Conservation (phyloP, 37 sponge, comb jelly and placozoan species). For the Beroe ovata region DNA sequence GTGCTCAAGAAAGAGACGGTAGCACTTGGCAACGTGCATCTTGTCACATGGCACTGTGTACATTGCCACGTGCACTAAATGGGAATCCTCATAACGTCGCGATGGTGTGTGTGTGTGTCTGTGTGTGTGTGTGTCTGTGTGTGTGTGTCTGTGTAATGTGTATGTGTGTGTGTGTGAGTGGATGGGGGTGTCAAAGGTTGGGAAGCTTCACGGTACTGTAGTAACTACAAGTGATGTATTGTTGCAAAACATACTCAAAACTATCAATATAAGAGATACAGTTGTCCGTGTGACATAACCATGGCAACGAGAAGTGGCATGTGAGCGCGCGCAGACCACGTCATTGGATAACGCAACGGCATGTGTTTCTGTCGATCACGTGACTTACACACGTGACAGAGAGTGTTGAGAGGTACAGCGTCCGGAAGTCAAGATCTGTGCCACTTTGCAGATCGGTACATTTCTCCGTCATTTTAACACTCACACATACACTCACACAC, state of each 20-base stretch:
- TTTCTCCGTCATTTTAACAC: no score
- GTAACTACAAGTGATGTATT: no score
- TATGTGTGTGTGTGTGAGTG: background rate
- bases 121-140: background rate
- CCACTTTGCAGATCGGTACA: background rate
- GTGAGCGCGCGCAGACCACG: background rate
- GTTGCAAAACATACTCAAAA: no score
- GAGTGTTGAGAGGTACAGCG: slow-evolving; percentile 25
- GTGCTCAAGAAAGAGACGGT: background rate
- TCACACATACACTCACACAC: no score
- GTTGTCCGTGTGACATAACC: no score
- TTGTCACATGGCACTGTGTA: background rate
- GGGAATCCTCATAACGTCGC: no score
- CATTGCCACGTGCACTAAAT: no score
- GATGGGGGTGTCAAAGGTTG: background rate
- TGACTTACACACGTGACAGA: background rate
- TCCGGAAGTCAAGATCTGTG: background rate
- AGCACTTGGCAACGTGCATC: background rate
- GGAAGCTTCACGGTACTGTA: no score
- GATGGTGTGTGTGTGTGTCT: background rate
- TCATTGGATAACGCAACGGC: no score
- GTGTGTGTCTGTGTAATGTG: background rate
- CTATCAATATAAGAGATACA: no score
- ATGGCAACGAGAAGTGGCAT: no score
- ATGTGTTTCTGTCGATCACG: no score